phyloP scores from a whole-genome alignment of 35 echinoderm and acorn worm genomes.

The Amphiura filiformis region DNA sequence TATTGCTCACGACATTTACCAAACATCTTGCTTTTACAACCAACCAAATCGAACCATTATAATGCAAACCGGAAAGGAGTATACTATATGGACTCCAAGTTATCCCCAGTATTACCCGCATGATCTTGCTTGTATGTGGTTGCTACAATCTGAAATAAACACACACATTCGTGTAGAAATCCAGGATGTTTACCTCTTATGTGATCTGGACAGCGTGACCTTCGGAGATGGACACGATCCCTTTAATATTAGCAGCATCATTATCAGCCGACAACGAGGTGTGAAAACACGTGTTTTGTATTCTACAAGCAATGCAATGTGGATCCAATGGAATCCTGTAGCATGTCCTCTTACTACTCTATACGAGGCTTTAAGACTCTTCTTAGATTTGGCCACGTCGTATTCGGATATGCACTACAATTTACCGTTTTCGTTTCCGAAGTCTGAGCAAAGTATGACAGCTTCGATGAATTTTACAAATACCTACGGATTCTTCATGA shows the following conservation, averaged over 20 bases:
- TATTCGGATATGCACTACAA: neutral
- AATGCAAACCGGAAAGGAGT: neutral
- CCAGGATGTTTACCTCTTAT: neutral
- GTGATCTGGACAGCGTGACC: neutral
- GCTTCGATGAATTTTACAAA: neutral
- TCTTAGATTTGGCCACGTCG: neutral
- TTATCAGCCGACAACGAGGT: neutral
- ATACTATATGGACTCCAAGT: neutral
- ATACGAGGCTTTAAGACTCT: neutral
- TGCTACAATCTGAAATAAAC: neutral
- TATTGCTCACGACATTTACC: too few relatives aligned
- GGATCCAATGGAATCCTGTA: neutral
- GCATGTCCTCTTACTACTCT: neutral
- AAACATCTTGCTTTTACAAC: neutral
- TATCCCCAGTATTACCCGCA: neutral
- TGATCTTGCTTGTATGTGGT: neutral
- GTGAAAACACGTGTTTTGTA: neutral
- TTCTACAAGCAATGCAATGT: neutral
- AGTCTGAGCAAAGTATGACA: neutral
- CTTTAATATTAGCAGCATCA: neutral
- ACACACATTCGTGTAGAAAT: neutral
- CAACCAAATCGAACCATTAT: neutral
- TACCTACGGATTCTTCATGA: neutral
- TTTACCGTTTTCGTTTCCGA: neutral
- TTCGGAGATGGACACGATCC: constrained; percentile 1